Base-by-base conservation (phyloP, 2,888 invertebrate species). In the Acanthococcus lagerstroemiae region DNA sequence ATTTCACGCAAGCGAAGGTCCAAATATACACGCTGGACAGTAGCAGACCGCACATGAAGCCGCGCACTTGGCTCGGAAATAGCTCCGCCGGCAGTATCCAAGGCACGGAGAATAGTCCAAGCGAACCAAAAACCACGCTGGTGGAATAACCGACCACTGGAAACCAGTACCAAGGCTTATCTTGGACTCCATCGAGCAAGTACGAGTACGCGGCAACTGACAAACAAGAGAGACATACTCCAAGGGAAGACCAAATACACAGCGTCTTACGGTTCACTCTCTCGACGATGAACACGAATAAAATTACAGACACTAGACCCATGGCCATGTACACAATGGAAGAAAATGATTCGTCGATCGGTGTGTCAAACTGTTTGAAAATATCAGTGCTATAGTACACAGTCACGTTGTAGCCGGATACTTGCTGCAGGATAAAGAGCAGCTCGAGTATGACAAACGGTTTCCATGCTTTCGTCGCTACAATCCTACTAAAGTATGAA, bases 361-460 rank as follows among this genome's bases (percentile, higher is more conserved):
- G 80, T 0, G 85, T 80, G 3, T 84, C 83, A 15, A 85, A 82
- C 15, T 85, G 83, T 69, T 84, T 80, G 73, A 86, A 83, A 72
- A 87, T 83, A 67, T 80, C 83, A 1, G 86, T 85, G 0, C 86
- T 84, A 72, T 86, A 87, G 72, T 84, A 86, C 50, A 87, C 74
- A 44, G 86, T 83, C 0, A 85, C 80, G 74, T 87, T 86, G 66
- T 86, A 85, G 0, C 87, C 87, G 0, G 84, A 84, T 73, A 85
- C 79, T 74, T 86, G 86, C 79, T 87, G 87, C 70, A 84, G 81
- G 15, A 83, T 75, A 72, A 86, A 83, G 76, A 86, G 86, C 0
- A 80, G 74, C 2, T 86, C 79, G 1, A 87, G 76, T 27, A 85
- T 78, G 4, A 80, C 73, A 74, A 87, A 86, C 0, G 87, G 86